Evolutionary conservation across 2,797 vertebrate species (phyloP), one percentile per base, ranked within the genome.

Genomic region (Pristis pectinata): DNA sequence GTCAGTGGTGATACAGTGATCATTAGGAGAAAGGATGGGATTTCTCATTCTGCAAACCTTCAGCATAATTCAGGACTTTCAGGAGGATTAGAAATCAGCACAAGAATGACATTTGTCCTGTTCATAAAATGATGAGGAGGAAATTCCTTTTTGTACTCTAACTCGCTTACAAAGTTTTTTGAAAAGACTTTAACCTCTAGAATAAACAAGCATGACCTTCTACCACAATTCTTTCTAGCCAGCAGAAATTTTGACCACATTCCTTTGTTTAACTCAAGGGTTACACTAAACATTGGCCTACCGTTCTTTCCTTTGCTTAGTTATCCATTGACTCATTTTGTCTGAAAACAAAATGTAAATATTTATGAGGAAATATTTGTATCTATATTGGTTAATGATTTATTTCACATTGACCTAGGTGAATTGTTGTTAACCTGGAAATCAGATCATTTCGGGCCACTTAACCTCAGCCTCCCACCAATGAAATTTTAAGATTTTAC

Each of bases 301-400:
- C 34, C 30, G 30, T 87, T 61, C 5, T 87, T 89, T 89, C 56
- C 6, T n/a, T 61, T n/a, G 89, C 85, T 64, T 37, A 1, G 85
- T 89, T 89, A 64, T 61, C 59, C 34, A 89, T 89, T 89, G 34
- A 89, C 56, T 89, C n/a, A 89, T 22, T 89, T 61, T 89, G 56
- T 61, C 85, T 61, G 22, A 24, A 89, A 61, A n/a, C 15, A 64
- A 61, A 72, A 89, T 61, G 56, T 89, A 89, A 89, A 56, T n/a
- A 9, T 87, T 59, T 15, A 61, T 61, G 59, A 61, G 13, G 85
- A 61, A 89, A 61, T 61, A 37, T 87, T 61, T n/a, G 30, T 61
- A 56, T 61, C 56, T 61, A 37, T n/a, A 34, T 17, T 89, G 56
- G 85, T 89, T 89, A 89, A 87, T 87, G 27, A 34, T 61, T 89